A percentile compares a stretch with the other conserved stretches of the same genome.
Evolutionary conservation across 2,888 invertebrate genomes (phyloP).

Genomic region (Sarcophaga carnaria): DNA sequence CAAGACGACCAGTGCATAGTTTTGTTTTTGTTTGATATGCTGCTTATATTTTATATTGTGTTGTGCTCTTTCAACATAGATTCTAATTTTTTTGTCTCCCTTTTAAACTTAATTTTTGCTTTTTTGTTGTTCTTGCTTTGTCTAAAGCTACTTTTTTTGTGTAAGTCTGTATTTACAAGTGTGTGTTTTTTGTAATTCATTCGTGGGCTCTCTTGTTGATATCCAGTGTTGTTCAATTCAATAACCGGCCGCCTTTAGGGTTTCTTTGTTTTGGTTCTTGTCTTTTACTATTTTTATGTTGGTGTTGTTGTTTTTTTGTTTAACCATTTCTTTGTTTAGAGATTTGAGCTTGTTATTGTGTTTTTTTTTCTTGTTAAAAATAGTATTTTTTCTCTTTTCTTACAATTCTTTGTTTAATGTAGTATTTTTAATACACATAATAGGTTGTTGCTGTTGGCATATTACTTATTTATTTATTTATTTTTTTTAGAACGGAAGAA

Average conservation of each 20-base stretch:
- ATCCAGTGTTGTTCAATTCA: conserved; percentile 52
- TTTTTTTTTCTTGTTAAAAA: conserved; percentile 47
- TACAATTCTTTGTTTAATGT: conserved; percentile 55
- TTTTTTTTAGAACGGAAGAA: conserved; percentile 62
- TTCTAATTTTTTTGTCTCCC: conserved; percentile 47
- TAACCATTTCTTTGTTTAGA: conserved; percentile 68
- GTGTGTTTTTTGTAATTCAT: conserved; percentile 6
- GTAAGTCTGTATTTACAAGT: neutral
- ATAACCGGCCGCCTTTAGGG: conserved; percentile 65
- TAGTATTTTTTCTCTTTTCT: conserved; percentile 38
- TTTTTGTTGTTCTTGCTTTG: conserved; percentile 18
- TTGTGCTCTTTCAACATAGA: conserved; percentile 14
- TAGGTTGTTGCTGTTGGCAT: neutral
- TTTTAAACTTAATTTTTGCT: conserved; percentile 24
- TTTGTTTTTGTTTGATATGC: conserved; percentile 26
- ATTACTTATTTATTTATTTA: neutral
- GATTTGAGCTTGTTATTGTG: conserved; percentile 44
- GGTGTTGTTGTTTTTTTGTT: conserved; percentile 6
- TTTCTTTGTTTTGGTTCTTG: conserved; percentile 66
- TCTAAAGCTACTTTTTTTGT: conserved; percentile 29
- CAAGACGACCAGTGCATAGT: neutral
- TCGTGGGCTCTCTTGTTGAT: conserved; percentile 46
- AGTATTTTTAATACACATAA: conserved; percentile 14
- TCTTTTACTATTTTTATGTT: conserved; percentile 24
- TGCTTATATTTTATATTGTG: conserved; percentile 15